Base-by-base conservation (phyloP, 2,888 invertebrate species). In the Drosophila monieri region DNA sequence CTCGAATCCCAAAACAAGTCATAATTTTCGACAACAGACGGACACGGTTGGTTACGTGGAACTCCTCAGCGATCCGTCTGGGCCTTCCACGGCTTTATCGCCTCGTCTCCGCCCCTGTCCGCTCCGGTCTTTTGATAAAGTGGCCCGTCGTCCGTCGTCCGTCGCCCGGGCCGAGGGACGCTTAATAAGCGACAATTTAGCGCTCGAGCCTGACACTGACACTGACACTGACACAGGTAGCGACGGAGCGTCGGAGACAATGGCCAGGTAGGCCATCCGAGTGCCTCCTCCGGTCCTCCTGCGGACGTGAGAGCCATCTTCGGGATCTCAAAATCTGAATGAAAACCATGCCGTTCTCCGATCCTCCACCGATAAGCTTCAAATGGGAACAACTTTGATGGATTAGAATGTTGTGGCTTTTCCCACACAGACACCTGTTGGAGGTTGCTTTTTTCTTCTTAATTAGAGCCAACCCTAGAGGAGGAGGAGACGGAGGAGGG, bases 111-210 rank as follows among this genome's bases (percentile, higher is more conserved):
- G 18, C 39, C 60, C 47, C 3, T 27, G 12, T 14, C 44, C 9
- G 14, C 21, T 21, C 41, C 18, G 43, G 21, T 46, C 46, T 53
- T 57, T 53, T 71, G 71, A 72, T 72, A 72, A 73, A 72, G 71
- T 72, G 71, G 71, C 72, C 47, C 68, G 57, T 43, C 52, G 59
- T 41, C 53, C 53, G n/a, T n/a, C n/a, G n/a, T n/a, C n/a, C n/a
- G n/a, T n/a, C n/a, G n/a, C n/a, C n/a, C n/a, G n/a, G 59, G 47
- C 39, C 30, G 44, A 48, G 18, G 27, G 52, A 71, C 67, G 80
- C 75, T 86, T 84, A 84, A 84, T 87, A 84, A 84, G 88, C 85
- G 83, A 81, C 88, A 87, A 85, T 84, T 87, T 84, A 77, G 85
- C 79, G 78, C 74, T 72, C 72, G 69, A 73, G 77, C 80, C 84